Percentiles rank a stretch among this genome's conserved stretches.
Evolutionary conservation across 2,888 invertebrate genomes (phyloP).

Genomic region (Stenodema calcarata): DNA sequence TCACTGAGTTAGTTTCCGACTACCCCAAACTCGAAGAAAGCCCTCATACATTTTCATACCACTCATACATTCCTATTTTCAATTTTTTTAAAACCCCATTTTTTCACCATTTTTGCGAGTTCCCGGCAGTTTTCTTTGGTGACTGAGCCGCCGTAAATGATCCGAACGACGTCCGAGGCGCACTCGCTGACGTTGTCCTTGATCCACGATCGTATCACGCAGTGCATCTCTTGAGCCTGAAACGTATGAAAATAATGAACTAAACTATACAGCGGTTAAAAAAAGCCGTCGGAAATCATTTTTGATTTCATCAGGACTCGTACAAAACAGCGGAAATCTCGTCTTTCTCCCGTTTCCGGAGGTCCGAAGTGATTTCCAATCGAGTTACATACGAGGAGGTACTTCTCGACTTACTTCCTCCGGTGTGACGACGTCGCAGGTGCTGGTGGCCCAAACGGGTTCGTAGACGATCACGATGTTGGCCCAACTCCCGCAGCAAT

Average conservation of each 20-base stretch:
- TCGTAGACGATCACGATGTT: constrained; percentile 98
- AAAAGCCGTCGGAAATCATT: no score
- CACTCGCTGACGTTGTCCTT: constrained; percentile 76
- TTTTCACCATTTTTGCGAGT: constrained; percentile 68
- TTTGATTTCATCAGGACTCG: no score
- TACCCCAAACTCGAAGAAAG: no score
- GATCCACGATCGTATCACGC: constrained; percentile 85
- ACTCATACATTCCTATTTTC: no score
- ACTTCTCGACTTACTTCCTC: constrained; percentile 72
- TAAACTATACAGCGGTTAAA: no score
- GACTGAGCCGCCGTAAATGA: constrained; percentile 98
- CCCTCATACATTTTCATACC: no score
- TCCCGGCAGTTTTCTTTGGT: constrained; percentile 90
- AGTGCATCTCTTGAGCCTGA: constrained; percentile 91
- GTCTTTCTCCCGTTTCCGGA: no score
- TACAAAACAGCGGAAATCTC: no score
- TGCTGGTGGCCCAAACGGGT: constrained; percentile 99
- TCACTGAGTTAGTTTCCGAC: no score
- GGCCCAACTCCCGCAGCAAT: constrained; percentile 70
- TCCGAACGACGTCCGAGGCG: constrained; percentile 79
- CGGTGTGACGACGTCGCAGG: constrained; percentile 95
- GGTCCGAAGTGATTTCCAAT: no score
- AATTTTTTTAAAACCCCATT: no score
- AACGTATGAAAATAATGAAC: not conserved
- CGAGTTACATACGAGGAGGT: no score